These are phyloP conservation scores for Panthera leo DNA, from an alignment of 2,113 vertebrate species.

Conservation along the genomic window DNA sequence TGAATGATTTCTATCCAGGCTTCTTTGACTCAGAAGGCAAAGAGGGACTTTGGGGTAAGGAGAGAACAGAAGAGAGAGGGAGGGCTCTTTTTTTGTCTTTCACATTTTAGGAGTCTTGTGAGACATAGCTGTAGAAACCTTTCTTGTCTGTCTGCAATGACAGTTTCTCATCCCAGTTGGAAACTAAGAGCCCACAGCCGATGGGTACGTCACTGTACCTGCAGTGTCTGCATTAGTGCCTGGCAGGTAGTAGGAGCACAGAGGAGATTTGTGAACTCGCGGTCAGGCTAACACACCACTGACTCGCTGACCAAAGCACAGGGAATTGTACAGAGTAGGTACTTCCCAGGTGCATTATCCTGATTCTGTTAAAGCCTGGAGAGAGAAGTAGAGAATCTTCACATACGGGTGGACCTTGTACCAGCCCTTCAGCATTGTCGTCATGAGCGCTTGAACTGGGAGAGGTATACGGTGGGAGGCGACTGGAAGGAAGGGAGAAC, in stretches of 20 bases:
- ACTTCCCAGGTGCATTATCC: too few species aligned
- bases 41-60: neutral
- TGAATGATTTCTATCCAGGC: neutral
- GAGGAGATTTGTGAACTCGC: rapidly evolving
- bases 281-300: neutral
- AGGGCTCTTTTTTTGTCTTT: neutral
- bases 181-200: neutral
- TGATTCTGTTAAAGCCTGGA: rapidly evolving
- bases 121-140: neutral
- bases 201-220: rapidly evolving
- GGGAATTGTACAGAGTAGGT: rapidly evolving
- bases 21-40: too few species aligned
- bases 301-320: rapidly evolving
- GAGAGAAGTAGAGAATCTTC: too few species aligned
- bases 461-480: neutral
- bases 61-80: neutral
- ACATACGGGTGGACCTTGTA: rapidly evolving
- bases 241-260: rapidly evolving
- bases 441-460: neutral
- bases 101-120: neutral
- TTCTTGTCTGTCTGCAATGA: neutral
- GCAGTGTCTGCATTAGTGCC: neutral
- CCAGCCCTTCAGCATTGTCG: rapidly evolving
- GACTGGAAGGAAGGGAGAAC: rapidly evolving
- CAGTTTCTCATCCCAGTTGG: neutral